These are phyloP conservation scores for Latrodectus elegans DNA, from an alignment of 2,888 invertebrate genomes.

Conservation along the genomic window DNA sequence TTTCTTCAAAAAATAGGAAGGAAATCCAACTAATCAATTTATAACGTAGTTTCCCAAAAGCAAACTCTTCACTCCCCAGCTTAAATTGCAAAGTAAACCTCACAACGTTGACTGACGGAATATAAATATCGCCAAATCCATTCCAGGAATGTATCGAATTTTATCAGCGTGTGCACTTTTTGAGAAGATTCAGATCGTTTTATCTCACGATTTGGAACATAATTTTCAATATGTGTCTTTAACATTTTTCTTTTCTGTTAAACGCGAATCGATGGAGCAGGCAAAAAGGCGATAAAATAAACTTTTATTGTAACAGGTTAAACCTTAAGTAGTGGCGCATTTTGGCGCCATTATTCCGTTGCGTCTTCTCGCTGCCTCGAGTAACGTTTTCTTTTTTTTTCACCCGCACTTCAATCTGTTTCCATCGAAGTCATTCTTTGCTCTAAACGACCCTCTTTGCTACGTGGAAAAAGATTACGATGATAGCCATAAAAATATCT, in stretches of 20 bases:
- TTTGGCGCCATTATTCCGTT: slow-evolving; percentile 45
- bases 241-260: slow-evolving; percentile 18
- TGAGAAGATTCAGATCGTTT: slow-evolving; percentile 13
- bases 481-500: slow-evolving; percentile 52
- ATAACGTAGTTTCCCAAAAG: not conserved
- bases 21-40: too few relatives aligned
- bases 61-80: not conserved
- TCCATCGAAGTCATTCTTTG: not conserved
- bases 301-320: slow-evolving; percentile 31
- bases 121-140: not conserved
- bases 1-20: too few relatives aligned
- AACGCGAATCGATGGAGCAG: not conserved
- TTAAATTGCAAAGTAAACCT: too few relatives aligned
- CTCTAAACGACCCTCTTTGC: slow-evolving; percentile 32
- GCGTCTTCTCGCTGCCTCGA: slow-evolving; percentile 7
- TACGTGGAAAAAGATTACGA: slow-evolving; percentile 35
- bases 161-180: slow-evolving; percentile 21
- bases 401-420: not conserved
- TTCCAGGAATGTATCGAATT: not conserved
- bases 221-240: slow-evolving; percentile 25
- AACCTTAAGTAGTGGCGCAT: slow-evolving; percentile 29
- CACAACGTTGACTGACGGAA: too few relatives aligned
- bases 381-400: slow-evolving; percentile 35
- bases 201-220: slow-evolving; percentile 1
- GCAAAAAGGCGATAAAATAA: slow-evolving; percentile 7